Evolutionary conservation across 2,113 vertebrate species (phyloP), one percentile per base, ranked within the genome.

Genomic region (Boleophthalmus pectinirostris): DNA sequence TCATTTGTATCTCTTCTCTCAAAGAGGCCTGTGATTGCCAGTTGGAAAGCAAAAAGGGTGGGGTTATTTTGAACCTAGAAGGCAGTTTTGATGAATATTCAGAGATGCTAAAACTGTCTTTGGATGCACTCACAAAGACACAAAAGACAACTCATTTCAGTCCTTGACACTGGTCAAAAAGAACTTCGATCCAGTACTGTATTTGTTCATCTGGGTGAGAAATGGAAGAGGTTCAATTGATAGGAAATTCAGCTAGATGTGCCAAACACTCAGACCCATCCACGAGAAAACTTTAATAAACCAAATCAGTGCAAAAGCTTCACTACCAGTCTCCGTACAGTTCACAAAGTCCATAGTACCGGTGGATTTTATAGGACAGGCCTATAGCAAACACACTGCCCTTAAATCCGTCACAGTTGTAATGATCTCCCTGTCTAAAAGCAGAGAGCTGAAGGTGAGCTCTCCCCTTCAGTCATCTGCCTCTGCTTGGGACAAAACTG

Each of bases 371-470:
- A 72, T 58, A 70, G 72, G 60, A 79, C 8, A 4, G 49, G 10
- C 64, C 56, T 25, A 75, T 38, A 67, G 60, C 25, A 82, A 79
- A 81, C 63, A 51, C 2, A 69, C 78, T 21, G 82, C 53, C 6
- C 71, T 67, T 47, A 82, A 61, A 78, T 74, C 57, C 72, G 58
- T 61, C 73, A 68, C 82, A 72, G 64, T 76, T 84, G 79, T 90
- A 90, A 92, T 90, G 82, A 90, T 85, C 73, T 81, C 80, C 81
- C 72, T 78, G 87, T 80, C 87, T 90, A 75, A 80, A 74, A 85
- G 75, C 78, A 83, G 82, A 84, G 80, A 86, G 82, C 80, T 90
- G 88, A 89, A 91, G 88, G 90, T 88, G 88, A 91, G 85, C 83
- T 74, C 72, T 77, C 74, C 86, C 89, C 88, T 87, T 82, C 81